Percentiles rank a stretch among this genome's conserved stretches.
These are phyloP conservation scores for Drosophila fungiperda DNA, from an alignment of 2,888 invertebrate genomes.

Conservation along the genomic window DNA sequence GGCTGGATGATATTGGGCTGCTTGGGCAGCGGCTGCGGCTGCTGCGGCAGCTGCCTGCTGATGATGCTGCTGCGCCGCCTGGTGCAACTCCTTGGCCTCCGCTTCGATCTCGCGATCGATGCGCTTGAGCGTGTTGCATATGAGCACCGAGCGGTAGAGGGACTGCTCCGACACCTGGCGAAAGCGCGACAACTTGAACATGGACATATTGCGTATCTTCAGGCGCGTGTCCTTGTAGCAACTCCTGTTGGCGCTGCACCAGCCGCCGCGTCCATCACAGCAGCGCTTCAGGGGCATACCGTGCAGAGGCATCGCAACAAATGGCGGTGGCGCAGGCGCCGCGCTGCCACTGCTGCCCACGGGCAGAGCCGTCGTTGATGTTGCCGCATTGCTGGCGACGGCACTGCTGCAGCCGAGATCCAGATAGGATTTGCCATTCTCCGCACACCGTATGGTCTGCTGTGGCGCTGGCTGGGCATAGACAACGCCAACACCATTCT, in stretches of 20 bases:
- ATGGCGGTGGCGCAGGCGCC: conserved; percentile 35
- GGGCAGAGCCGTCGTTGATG: conserved; percentile 30
- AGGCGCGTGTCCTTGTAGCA: conserved; percentile 94
- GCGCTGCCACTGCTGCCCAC: conserved; percentile 28
- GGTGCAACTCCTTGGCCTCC: conserved; percentile 86
- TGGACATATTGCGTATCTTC: conserved; percentile 95
- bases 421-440: conserved; percentile 95
- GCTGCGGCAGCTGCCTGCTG: conserved; percentile 74
- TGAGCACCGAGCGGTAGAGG: conserved; percentile 94
- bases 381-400: conserved; percentile 81
- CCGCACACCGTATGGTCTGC: conserved; percentile 94
- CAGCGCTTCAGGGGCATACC: conserved; percentile 85
- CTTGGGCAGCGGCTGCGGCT: conserved; percentile 66
- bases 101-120: conserved; percentile 95
- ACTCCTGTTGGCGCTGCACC: conserved; percentile 91
- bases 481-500: conserved; percentile 65
- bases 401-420: conserved; percentile 90
- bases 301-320: conserved; percentile 73
- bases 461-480: conserved; percentile 89
- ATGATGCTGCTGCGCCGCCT: conserved; percentile 84
- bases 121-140: conserved; percentile 95
- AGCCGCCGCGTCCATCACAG: conserved; percentile 88
- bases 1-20: conserved; percentile 79
- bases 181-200: conserved; percentile 95
- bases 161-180: conserved; percentile 96